A percentile compares a stretch with the other conserved stretches of the same genome.
Evolutionary conservation across 1,140 invertebrate species (phyloP).

Genomic region (Ostrea edulis): DNA sequence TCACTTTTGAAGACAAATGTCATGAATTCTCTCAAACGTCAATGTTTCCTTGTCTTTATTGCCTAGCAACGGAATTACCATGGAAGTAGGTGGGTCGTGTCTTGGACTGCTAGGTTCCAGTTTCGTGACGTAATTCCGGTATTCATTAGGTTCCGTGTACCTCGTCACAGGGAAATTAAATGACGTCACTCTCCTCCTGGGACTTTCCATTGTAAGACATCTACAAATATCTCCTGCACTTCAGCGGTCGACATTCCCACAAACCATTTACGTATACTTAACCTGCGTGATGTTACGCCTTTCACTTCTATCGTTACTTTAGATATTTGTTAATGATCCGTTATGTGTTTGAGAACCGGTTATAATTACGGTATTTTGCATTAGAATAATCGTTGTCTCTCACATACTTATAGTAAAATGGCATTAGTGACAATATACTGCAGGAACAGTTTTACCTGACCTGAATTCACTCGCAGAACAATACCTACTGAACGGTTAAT

Average conservation of each 20-base stretch:
- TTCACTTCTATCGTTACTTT: not conserved
- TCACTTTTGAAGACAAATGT: constrained; percentile 11
- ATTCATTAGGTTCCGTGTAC: not conserved
- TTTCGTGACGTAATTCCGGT: not conserved
- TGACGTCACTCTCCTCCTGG: not conserved
- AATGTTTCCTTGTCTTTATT: not conserved
- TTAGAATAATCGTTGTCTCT: no score
- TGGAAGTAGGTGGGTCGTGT: not conserved
- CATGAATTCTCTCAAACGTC: not conserved
- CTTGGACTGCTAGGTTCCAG: not conserved
- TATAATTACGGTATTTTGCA: not conserved
- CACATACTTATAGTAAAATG: no score
- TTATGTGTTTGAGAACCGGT: constrained; percentile 1
- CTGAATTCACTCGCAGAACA: no score
- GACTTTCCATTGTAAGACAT: not conserved
- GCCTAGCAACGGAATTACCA: not conserved
- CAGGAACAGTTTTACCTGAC: no score
- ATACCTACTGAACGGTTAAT: no score
- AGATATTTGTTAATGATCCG: not conserved
- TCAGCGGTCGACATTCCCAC: not conserved
- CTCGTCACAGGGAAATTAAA: not conserved
- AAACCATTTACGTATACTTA: not conserved
- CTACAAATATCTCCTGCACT: not conserved
- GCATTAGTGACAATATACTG: no score
- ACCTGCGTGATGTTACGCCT: not conserved